Evolutionary conservation across 64 coral and sea anemone species (phyloP).

Genomic region (Actinia equina): DNA sequence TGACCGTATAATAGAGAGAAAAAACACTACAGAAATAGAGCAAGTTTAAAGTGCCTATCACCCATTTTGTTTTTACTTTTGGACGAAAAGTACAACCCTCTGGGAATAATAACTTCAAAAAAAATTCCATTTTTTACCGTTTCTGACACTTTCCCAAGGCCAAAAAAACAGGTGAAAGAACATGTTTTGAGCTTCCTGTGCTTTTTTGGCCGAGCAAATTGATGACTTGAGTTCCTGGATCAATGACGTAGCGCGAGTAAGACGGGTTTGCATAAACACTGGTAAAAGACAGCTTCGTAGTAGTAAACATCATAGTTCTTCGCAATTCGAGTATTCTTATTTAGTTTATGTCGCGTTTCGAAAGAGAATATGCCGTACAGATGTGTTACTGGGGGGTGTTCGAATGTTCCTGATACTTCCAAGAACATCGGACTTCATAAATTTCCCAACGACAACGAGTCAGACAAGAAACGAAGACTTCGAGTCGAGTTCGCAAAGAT

Average conservation of each 20-base stretch:
- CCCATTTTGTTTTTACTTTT: not conserved
- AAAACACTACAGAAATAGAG: too few relatives aligned
- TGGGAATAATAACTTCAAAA: conserved; percentile 10
- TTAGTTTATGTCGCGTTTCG: too few relatives aligned
- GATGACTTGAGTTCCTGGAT: too few relatives aligned
- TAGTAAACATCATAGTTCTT: too few relatives aligned
- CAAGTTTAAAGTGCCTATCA: conserved; percentile 13
- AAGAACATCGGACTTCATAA: conserved; percentile 23
- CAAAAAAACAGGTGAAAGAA: not conserved
- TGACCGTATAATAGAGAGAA: too few relatives aligned
- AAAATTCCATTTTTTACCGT: not conserved
- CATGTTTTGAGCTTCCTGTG: not conserved
- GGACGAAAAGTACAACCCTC: not conserved
- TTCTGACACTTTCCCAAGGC: not conserved
- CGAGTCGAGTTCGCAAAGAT: too few relatives aligned
- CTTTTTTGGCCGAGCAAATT: conserved; percentile 12
- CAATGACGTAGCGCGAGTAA: conserved; percentile 14
- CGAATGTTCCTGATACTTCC: conserved; percentile 13
- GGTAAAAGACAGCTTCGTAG: too few relatives aligned
- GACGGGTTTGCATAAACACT: too few relatives aligned
- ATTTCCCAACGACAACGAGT: conserved; percentile 1
- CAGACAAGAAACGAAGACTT: conserved; percentile 21
- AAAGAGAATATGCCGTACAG: too few relatives aligned
- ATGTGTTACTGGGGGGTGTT: conserved; percentile 13
- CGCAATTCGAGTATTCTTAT: too few relatives aligned